A percentile compares a stretch with the other conserved stretches of the same genome.
Conservation (phyloP, 2,888 invertebrate genomes). For the Eristalinus sepulchralis region DNA sequence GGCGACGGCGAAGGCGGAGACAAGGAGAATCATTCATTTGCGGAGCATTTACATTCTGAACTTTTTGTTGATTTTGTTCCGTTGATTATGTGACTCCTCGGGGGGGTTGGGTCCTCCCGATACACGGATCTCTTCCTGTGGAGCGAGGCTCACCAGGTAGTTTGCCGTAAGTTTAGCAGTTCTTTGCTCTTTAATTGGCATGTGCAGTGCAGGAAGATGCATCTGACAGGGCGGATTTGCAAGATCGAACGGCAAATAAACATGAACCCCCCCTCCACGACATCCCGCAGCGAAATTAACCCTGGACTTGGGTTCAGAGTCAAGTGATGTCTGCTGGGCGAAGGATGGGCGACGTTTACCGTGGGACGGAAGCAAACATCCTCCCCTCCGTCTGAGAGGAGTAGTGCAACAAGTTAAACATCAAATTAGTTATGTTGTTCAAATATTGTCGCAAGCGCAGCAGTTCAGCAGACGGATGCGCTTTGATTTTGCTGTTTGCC, state of each 20-base stretch:
- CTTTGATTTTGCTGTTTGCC: conserved; percentile 41
- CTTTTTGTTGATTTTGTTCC: conserved; percentile 63
- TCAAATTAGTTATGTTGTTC: conserved; percentile 42
- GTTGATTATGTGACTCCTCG: conserved; percentile 42
- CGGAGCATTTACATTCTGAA: conserved; percentile 65
- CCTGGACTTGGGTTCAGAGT: not conserved
- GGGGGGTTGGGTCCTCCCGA: not conserved
- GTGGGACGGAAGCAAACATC: too few species aligned
- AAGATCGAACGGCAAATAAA: conserved; percentile 20
- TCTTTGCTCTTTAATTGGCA: conserved; percentile 38
- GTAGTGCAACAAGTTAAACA: conserved; percentile 41
- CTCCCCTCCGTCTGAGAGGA: too few species aligned
- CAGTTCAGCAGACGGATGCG: conserved; percentile 16
- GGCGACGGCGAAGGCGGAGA: not conserved
- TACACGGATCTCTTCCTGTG: not conserved
- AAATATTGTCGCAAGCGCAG: conserved; percentile 35
- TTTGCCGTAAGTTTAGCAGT: not conserved
- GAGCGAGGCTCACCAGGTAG: not conserved
- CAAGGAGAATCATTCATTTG: conserved; percentile 59
- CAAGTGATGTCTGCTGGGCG: not conserved
- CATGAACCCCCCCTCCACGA: not conserved
- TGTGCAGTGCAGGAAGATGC: not conserved
- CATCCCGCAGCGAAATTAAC: conserved; percentile 27
- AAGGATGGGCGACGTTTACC: not conserved
- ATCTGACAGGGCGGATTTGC: not conserved